Percentiles rank a stretch among this genome's conserved stretches.
phyloP scores from a whole-genome alignment of 2,888 invertebrate species.

The Cephonodes hylas region DNA sequence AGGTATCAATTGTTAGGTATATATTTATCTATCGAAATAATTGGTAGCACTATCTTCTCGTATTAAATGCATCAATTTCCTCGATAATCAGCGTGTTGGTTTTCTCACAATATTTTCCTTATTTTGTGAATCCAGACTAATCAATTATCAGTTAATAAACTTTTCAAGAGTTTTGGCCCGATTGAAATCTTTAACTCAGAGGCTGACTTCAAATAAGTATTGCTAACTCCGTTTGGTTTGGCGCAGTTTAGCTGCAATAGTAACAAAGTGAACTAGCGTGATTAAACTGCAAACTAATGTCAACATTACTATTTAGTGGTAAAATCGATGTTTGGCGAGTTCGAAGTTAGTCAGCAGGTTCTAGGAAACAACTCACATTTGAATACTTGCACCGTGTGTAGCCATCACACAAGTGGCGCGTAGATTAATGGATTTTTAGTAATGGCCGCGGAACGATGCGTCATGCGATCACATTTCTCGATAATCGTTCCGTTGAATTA shows the following conservation, averaged over 20 bases:
- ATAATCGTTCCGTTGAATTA: neutral
- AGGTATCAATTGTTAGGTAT: too few relatives aligned
- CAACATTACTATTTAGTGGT: neutral
- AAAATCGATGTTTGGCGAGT: neutral
- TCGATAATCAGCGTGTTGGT: too few relatives aligned
- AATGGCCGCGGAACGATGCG: neutral
- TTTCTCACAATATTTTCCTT: too few relatives aligned
- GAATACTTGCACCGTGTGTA: neutral
- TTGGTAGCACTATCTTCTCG: too few relatives aligned
- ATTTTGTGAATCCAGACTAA: too few relatives aligned
- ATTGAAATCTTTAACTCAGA: too few relatives aligned
- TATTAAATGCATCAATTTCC: too few relatives aligned
- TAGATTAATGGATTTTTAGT: slow-evolving; percentile 2
- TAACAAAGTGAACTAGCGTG: neutral
- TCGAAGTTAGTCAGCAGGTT: neutral
- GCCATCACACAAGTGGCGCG: neutral
- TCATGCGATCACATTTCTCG: neutral
- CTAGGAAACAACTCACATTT: neutral
- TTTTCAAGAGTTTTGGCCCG: too few relatives aligned
- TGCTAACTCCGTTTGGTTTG: neutral
- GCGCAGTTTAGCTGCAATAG: too few relatives aligned
- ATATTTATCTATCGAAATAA: too few relatives aligned
- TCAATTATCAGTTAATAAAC: too few relatives aligned
- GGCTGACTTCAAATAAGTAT: neutral
- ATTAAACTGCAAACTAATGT: neutral